phyloP scores from a whole-genome alignment of 2,797 vertebrate genomes.

The Florisuga fusca region DNA sequence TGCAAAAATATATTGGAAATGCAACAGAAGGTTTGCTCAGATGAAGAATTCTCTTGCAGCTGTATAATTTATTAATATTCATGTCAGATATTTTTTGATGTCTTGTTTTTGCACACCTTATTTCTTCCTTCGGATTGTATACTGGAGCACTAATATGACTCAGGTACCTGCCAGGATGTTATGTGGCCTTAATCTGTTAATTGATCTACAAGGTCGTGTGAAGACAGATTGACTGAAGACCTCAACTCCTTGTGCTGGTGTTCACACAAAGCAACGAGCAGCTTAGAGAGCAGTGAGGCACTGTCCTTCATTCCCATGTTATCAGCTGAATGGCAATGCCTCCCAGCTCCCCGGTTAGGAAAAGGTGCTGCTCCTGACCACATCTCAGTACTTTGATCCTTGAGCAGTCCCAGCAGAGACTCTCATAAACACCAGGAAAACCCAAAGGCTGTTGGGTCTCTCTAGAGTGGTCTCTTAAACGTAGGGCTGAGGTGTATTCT shows the following conservation, averaged over 20 bases:
- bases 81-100: not conserved
- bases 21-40: not conserved
- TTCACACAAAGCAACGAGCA: not conserved
- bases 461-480: not conserved
- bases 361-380: not conserved
- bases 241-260: not conserved
- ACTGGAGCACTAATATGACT: not conserved
- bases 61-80: not conserved
- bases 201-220: not conserved
- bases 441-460: not conserved
- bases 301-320: not conserved
- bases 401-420: not conserved
- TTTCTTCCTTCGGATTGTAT: not conserved
- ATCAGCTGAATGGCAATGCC: not conserved
- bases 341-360: not conserved
- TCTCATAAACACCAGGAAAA: not conserved
- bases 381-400: not conserved
- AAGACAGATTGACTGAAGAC: not conserved
- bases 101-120: not conserved
- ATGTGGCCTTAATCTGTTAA: not conserved
- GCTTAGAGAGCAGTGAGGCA: not conserved
- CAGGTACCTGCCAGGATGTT: not conserved
- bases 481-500: not conserved
- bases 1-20: not conserved
- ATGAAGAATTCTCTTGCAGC: not conserved